These are phyloP conservation scores for Meliscaeva auricollis DNA, from an alignment of 2,888 invertebrate species.

Conservation along the genomic window DNA sequence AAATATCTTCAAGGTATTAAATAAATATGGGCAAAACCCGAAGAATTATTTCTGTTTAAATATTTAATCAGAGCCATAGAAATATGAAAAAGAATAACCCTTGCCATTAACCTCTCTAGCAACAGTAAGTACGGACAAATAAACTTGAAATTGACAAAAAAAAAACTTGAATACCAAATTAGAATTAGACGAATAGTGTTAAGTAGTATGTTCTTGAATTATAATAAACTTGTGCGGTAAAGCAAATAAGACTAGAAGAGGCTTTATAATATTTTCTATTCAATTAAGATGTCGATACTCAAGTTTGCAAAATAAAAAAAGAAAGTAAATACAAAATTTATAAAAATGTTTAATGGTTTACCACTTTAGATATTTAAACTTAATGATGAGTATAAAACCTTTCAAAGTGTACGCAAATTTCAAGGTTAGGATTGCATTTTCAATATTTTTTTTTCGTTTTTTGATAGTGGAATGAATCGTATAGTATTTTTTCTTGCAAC, in stretches of 20 bases:
- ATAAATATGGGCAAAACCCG: slow-evolving; percentile 21
- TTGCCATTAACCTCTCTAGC: slow-evolving; percentile 23
- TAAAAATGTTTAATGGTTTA: too few species aligned
- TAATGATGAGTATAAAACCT: too few species aligned
- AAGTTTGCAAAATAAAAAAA: not conserved
- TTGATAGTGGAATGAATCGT: too few species aligned
- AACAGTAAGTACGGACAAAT: slow-evolving; percentile 4
- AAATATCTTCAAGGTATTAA: slow-evolving; percentile 6
- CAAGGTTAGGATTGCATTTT: too few species aligned
- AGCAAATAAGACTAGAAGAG: not conserved
- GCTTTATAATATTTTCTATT: slow-evolving; percentile 14
- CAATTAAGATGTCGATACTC: not conserved
- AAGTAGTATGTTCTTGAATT: slow-evolving; percentile 44
- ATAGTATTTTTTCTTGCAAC: too few species aligned
- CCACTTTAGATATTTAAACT: too few species aligned
- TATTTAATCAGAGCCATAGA: slow-evolving; percentile 25
- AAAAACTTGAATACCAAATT: slow-evolving; percentile 14
- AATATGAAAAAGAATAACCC: slow-evolving; percentile 1
- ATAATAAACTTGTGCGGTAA: not conserved
- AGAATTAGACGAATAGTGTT: slow-evolving; percentile 44
- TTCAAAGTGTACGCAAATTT: too few species aligned
- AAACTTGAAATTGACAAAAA: not conserved
- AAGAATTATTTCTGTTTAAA: slow-evolving; percentile 19
- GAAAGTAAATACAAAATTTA: not conserved
- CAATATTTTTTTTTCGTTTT: too few species aligned